Percentiles rank a stretch among this genome's conserved stretches.
Conservation (phyloP, 2,113 vertebrate species). For the Spea bombifrons region DNA sequence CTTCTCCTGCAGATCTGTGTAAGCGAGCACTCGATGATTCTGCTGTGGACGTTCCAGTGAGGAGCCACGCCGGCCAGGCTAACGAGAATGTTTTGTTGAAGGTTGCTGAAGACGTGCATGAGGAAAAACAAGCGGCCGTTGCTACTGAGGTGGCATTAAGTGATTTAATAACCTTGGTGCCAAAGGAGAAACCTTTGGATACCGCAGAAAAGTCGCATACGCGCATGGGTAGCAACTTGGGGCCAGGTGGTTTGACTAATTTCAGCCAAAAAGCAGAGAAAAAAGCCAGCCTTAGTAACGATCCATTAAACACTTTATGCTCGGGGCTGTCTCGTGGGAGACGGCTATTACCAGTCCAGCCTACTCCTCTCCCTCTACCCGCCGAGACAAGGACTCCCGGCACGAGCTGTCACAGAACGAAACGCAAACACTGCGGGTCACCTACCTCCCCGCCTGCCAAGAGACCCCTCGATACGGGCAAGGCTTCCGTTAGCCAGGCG, state of each 20-base stretch:
- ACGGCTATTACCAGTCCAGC: not conserved
- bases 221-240: not conserved
- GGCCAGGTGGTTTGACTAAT: not conserved
- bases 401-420: not conserved
- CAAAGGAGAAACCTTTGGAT: not conserved
- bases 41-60: too few species aligned
- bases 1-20: too few species aligned
- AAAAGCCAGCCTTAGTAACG: not conserved
- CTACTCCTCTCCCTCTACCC: not conserved
- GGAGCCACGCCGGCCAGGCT: too few species aligned
- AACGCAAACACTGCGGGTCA: conserved; percentile 26
- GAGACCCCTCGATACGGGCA: not conserved
- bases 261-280: not conserved
- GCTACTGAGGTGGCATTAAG: not conserved
- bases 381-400: not conserved
- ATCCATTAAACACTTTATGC: not conserved
- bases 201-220: not conserved
- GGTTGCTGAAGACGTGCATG: not conserved
- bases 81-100: not conserved
- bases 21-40: too few species aligned
- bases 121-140: not conserved
- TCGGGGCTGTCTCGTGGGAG: not conserved
- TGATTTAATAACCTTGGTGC: not conserved
- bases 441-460: conserved; percentile 15
- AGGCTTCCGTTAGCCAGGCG: not conserved